Evolutionary conservation across 2,888 invertebrate species (phyloP).

Genomic region (Sarcophaga subvicina): DNA sequence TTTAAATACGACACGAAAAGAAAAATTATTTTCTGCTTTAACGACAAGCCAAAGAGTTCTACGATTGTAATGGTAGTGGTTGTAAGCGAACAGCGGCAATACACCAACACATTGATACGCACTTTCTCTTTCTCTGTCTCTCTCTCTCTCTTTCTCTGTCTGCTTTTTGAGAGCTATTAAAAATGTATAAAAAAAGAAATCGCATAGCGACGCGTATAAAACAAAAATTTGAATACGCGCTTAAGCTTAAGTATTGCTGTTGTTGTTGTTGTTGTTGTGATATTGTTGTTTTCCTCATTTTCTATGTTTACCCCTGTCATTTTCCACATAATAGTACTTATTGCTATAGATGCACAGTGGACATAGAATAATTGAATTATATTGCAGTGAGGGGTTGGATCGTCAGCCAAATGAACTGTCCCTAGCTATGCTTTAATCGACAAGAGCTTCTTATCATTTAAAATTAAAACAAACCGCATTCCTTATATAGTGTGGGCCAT

Average conservation of each 20-base stretch:
- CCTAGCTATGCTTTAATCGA: too few species aligned
- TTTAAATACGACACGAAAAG: not conserved
- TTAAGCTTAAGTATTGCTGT: conserved; percentile 43
- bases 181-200: conserved; percentile 53
- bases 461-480: too few species aligned
- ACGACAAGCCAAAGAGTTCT: conserved; percentile 46
- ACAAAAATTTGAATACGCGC: conserved; percentile 47
- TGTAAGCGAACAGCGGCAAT: not conserved
- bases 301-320: conserved; percentile 33
- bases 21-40: conserved; percentile 27
- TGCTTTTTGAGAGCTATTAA: conserved; percentile 44
- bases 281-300: conserved; percentile 18
- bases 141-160: not conserved
- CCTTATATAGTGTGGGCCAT: too few species aligned
- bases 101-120: conserved; percentile 2
- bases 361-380: not conserved
- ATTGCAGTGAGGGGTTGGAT: too few species aligned
- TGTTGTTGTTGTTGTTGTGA: not conserved
- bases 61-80: not conserved
- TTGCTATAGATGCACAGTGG: conserved; percentile 13
- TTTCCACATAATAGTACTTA: not conserved
- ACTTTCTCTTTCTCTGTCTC: not conserved
- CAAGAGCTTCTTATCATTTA: too few species aligned
- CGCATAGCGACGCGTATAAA: conserved; percentile 42
- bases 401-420: too few species aligned